Conservation (phyloP, 2,888 invertebrate species). For the Tethea ocularis region DNA sequence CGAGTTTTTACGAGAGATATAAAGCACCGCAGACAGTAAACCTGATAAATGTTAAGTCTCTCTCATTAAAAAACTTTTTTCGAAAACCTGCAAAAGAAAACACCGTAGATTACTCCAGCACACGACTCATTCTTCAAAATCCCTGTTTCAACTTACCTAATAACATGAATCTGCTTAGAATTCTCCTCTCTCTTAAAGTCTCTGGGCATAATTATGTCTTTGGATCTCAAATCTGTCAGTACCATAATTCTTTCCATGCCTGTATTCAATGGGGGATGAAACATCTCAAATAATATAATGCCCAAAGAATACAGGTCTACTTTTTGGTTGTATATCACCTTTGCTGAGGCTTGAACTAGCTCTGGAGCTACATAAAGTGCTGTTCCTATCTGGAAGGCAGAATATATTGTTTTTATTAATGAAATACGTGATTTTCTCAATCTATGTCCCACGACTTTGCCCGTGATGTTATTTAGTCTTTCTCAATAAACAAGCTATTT, state of each 20-base stretch:
- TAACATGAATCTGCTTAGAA: slow-evolving; percentile 84
- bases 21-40: too few relatives aligned
- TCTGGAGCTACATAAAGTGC: slow-evolving; percentile 98
- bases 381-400: slow-evolving; percentile 90
- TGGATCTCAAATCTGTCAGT: slow-evolving; percentile 87
- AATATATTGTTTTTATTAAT: slow-evolving; percentile 1
- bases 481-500: too few relatives aligned
- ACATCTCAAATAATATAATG: slow-evolving; percentile 98
- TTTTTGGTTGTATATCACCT: slow-evolving; percentile 93
- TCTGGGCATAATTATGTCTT: slow-evolving; percentile 88
- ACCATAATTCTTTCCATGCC: slow-evolving; percentile 95
- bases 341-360: slow-evolving; percentile 86
- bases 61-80: too few relatives aligned
- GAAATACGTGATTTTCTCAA: too few relatives aligned
- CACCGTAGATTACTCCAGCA: too few relatives aligned
- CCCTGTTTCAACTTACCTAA: slow-evolving; percentile 76
- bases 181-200: slow-evolving; percentile 85
- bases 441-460: too few relatives aligned
- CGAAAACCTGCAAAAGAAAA: too few relatives aligned
- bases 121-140: too few relatives aligned
- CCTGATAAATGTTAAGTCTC: too few relatives aligned
- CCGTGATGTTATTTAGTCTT: too few relatives aligned
- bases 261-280: slow-evolving; percentile 91
- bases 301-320: slow-evolving; percentile 95
- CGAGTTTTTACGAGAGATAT: too few relatives aligned